Conservation (phyloP, 1,140 invertebrate species). For the Papilio machaon region DNA sequence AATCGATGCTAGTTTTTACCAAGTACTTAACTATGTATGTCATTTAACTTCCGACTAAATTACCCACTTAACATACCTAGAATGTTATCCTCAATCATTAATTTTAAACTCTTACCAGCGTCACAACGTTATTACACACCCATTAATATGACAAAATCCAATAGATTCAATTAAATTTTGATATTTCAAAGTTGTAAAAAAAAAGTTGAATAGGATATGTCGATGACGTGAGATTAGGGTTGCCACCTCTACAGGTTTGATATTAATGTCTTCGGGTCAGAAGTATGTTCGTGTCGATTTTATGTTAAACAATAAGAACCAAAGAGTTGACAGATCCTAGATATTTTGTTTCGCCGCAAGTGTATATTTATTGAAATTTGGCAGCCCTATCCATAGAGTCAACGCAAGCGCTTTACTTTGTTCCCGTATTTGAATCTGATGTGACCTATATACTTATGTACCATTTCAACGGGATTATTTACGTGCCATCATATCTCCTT, state of each 20-base stretch:
- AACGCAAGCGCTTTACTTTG: conserved; percentile 45
- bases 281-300: no score
- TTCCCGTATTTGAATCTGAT: conserved; percentile 42
- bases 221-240: no score
- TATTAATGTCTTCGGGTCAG: no score
- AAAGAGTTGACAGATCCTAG: not conserved
- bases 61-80: not conserved
- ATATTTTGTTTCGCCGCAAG: no score
- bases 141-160: no score
- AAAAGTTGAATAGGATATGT: no score
- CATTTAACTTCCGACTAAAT: not conserved
- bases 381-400: not conserved
- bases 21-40: not conserved
- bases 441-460: conserved; percentile 59
- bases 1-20: not conserved
- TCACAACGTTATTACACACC: no score
- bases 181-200: no score
- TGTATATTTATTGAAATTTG: not conserved
- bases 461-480: conserved; percentile 69
- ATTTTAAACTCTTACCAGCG: no score
- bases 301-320: not conserved
- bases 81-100: no score
- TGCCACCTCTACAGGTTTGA: not conserved
- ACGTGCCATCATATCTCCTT: conserved; percentile 52
- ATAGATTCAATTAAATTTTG: no score